Percentiles rank a stretch among this genome's conserved stretches.
These are phyloP conservation scores for Acanthis flammea DNA, from an alignment of 2,797 vertebrate genomes.

Conservation along the genomic window DNA sequence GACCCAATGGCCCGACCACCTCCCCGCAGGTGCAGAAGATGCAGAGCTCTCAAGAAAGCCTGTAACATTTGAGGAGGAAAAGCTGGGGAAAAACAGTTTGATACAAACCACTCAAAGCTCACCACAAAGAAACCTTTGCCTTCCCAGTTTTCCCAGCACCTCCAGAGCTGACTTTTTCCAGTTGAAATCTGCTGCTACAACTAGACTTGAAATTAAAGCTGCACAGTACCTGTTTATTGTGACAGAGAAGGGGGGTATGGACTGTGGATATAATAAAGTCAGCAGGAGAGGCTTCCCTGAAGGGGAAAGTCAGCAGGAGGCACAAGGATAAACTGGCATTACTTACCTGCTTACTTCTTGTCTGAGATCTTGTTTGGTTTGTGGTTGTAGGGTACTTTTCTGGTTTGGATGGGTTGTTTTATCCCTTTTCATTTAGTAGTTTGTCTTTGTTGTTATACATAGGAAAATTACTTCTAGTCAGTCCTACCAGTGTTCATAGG, in stretches of 20 bases:
- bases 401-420: not conserved
- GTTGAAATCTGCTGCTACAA: not conserved
- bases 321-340: not conserved
- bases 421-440: not conserved
- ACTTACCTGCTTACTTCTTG: not conserved
- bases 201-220: not conserved
- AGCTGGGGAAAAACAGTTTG: rapidly evolving
- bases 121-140: not conserved
- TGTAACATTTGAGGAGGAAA: not conserved
- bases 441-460: not conserved
- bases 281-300: not conserved
- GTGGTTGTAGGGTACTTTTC: not conserved
- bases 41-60: not conserved
- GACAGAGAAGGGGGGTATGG: not conserved
- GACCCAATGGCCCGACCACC: not conserved
- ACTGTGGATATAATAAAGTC: not conserved
- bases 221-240: not conserved
- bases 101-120: not conserved
- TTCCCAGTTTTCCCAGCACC: not conserved
- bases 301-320: not conserved
- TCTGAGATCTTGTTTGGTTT: not conserved
- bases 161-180: not conserved
- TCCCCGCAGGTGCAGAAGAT: not conserved
- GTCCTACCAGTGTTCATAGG: not conserved
- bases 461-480: not conserved